Conservation (phyloP, 1,140 invertebrate species). For the Thaumatotibia leucotreta region DNA sequence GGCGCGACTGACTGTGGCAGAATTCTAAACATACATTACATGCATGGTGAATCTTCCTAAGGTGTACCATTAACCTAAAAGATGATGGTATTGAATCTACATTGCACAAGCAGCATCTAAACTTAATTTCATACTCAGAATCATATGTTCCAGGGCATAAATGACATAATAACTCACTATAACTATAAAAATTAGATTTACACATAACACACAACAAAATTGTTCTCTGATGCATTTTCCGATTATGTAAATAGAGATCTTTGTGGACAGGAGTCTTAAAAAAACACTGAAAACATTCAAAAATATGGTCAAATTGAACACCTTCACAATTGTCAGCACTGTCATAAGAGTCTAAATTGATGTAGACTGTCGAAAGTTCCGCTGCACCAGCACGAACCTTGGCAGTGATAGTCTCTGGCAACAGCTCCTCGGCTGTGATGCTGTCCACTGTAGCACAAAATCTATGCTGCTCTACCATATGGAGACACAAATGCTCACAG, state of each 20-base stretch:
- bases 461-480: conserved; percentile 86
- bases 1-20: conserved; percentile 84
- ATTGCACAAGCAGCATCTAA: conserved; percentile 85
- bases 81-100: conserved; percentile 86
- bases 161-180: conserved; percentile 90
- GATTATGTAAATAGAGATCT: conserved; percentile 89
- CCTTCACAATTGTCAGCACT: conserved; percentile 71
- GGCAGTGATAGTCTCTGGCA: conserved; percentile 83
- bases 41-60: conserved; percentile 87
- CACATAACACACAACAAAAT: conserved; percentile 90
- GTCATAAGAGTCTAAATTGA: conserved; percentile 85
- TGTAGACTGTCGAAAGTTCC: conserved; percentile 79
- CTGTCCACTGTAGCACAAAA: conserved; percentile 84
- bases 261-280: conserved; percentile 86
- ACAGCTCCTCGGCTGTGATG: conserved; percentile 83
- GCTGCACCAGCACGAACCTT: conserved; percentile 81
- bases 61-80: conserved; percentile 90
- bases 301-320: conserved; percentile 78
- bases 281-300: conserved; percentile 90
- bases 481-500: conserved; percentile 85
- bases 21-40: conserved; percentile 91
- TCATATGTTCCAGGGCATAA: conserved; percentile 87
- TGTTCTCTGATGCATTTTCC: conserved; percentile 89
- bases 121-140: conserved; percentile 79
- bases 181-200: conserved; percentile 89